A percentile compares a stretch with the other conserved stretches of the same genome.
phyloP scores from a whole-genome alignment of 2,797 vertebrate genomes.

The Lepidocolaptes lacrymiger region DNA sequence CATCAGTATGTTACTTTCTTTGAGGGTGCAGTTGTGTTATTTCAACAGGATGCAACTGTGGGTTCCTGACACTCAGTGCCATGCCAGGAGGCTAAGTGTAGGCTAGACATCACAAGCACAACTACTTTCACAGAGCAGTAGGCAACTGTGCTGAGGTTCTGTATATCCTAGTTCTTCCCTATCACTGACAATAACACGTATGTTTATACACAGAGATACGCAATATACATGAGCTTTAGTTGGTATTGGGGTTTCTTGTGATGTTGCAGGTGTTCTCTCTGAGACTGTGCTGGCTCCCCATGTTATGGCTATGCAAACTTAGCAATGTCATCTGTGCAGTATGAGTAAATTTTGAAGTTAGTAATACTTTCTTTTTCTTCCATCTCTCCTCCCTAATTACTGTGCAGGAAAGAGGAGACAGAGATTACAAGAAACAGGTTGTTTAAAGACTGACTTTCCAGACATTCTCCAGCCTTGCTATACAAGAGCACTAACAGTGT shows the following conservation, averaged over 20 bases:
- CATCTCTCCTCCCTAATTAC: neutral
- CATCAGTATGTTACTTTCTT: neutral
- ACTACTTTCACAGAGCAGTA: neutral
- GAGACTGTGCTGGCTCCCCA: neutral
- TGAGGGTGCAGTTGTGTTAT: neutral
- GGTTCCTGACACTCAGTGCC: neutral
- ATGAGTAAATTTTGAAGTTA: neutral
- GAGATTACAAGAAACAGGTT: neutral
- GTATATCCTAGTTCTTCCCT: neutral
- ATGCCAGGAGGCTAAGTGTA: neutral
- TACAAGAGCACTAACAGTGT: neutral
- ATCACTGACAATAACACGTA: neutral
- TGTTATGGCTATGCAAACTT: neutral
- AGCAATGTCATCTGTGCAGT: neutral
- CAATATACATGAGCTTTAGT: neutral
- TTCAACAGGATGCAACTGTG: neutral
- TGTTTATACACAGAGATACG: neutral
- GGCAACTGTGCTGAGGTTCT: neutral
- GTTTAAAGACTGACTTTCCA: neutral
- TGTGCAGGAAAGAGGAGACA: neutral
- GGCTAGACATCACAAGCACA: neutral
- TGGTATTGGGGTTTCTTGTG: rapidly evolving
- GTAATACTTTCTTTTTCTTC: neutral
- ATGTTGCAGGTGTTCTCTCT: neutral
- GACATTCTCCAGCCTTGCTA: neutral